Conservation (phyloP, 2,888 invertebrate species). For the Apotomis betuletana region DNA sequence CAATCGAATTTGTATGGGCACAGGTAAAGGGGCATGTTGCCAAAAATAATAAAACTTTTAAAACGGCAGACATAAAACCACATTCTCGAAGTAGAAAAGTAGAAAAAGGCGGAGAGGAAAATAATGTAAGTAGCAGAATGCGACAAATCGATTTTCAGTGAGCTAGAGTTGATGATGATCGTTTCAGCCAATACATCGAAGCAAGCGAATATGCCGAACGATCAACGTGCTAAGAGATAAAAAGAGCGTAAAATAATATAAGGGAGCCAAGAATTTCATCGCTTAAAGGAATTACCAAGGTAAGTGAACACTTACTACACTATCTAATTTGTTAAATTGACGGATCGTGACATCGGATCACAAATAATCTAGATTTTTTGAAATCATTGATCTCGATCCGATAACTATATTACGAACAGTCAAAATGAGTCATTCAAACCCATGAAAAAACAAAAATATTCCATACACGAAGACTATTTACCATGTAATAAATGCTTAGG, state of each 20-base stretch:
- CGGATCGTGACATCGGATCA: not conserved
- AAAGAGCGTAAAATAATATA: too few species aligned
- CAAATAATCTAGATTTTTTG: not conserved
- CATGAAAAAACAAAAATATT: constrained; percentile 10
- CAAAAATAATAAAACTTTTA: constrained; percentile 23
- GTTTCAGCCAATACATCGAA: too few species aligned
- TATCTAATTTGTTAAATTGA: not conserved
- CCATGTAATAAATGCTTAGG: constrained; percentile 30
- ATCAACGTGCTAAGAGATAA: too few species aligned
- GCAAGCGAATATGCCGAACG: too few species aligned
- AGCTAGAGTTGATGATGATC: too few species aligned
- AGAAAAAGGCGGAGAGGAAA: too few species aligned
- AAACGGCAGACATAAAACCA: constrained; percentile 32
- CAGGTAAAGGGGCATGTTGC: constrained; percentile 36
- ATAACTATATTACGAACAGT: constrained; percentile 5
- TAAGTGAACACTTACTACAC: not conserved
- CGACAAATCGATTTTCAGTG: too few species aligned
- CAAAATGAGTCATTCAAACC: constrained; percentile 20
- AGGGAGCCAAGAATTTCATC: too few species aligned
- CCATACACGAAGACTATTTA: constrained; percentile 20
- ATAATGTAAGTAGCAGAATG: too few species aligned
- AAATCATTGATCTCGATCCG: not conserved
- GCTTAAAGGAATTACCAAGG: too few species aligned
- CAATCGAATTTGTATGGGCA: constrained; percentile 43
- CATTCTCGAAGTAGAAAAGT: constrained; percentile 1